Percentiles rank a stretch among this genome's conserved stretches.
Evolutionary conservation across 2,113 vertebrate species (phyloP).

Genomic region (human (Homo sapiens)): GRCh38 chr4:24375501-24376000

Average conservation of each 20-base stretch:
- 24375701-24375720: neutral
- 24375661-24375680: neutral
- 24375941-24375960: neutral
- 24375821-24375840: neutral
- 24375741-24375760: neutral
- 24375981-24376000: neutral
- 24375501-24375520: slow-evolving; percentile 2
- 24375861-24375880: neutral
- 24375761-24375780: neutral
- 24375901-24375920: neutral
- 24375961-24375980: neutral
- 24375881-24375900: neutral
- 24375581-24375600: neutral
- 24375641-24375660: neutral
- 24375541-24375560: slow-evolving; percentile 40
- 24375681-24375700: neutral
- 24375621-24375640: neutral
- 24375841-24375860: neutral
- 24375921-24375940: neutral
- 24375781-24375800: neutral
- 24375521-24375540: neutral
- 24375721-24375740: neutral
- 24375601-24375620: neutral
- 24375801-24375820: neutral
- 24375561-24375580: neutral